Evolutionary conservation across 64 coral and sea anemone species (phyloP).

Genomic region (Porites lutea): DNA sequence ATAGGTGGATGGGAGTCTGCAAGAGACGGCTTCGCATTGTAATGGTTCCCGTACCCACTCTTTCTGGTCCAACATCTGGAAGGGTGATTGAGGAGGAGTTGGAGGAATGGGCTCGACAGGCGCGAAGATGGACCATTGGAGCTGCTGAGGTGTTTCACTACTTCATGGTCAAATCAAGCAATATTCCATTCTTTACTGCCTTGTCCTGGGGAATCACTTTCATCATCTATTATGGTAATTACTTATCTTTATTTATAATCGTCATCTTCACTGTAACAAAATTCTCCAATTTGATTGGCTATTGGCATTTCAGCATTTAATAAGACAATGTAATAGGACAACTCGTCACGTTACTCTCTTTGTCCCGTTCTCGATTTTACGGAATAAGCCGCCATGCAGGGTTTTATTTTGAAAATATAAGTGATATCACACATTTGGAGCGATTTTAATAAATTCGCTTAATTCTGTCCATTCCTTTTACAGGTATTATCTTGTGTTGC

Average conservation of each 20-base stretch:
- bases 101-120: constrained; percentile 8
- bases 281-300: too few species aligned
- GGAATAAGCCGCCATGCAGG: too few species aligned
- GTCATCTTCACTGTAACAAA: too few species aligned
- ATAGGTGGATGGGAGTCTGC: constrained; percentile 3
- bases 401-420: too few species aligned
- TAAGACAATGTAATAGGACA: too few species aligned
- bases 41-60: constrained; percentile 7
- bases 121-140: constrained; percentile 26
- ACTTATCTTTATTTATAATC: neutral
- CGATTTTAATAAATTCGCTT: too few species aligned
- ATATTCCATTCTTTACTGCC: neutral
- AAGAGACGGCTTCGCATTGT: neutral
- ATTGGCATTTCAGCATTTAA: too few species aligned
- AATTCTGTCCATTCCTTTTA: too few species aligned
- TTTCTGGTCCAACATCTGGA: constrained; percentile 20
- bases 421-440: too few species aligned
- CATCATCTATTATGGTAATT: constrained; percentile 2
- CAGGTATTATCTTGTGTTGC: constrained; percentile 7
- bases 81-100: neutral
- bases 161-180: neutral
- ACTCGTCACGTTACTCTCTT: too few species aligned
- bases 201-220: neutral
- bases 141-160: constrained; percentile 26
- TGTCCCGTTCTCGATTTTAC: too few species aligned